Evolutionary conservation across 1,140 invertebrate genomes (phyloP).

Genomic region (Sinonovacula constricta): DNA sequence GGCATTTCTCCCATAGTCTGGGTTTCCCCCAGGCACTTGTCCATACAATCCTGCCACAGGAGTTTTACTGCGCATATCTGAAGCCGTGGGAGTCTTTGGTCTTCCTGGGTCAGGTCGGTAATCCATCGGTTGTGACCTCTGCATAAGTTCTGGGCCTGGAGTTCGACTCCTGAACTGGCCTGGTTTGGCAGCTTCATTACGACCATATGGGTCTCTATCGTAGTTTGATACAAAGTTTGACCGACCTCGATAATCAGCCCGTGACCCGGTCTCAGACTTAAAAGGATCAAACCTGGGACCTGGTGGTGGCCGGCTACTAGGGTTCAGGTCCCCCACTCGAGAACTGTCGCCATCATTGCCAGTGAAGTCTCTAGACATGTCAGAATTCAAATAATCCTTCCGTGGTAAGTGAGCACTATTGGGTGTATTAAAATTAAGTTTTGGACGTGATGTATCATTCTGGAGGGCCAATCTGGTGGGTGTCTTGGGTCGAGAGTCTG

Average conservation of each 20-base stretch:
- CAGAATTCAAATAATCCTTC: conserved; percentile 45
- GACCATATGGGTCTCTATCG: conserved; percentile 57
- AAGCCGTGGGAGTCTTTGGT: conserved; percentile 76
- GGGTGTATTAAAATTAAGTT: conserved; percentile 26
- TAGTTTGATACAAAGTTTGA: conserved; percentile 59
- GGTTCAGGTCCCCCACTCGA: conserved; percentile 54
- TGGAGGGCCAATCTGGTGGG: conserved; percentile 60
- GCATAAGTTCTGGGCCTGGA: conserved; percentile 77
- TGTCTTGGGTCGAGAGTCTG: conserved; percentile 66
- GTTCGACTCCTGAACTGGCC: conserved; percentile 76
- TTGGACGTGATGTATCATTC: conserved; percentile 13
- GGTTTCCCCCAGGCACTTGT: conserved; percentile 51
- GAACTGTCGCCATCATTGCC: conserved; percentile 61
- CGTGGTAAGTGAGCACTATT: conserved; percentile 58
- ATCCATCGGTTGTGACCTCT: conserved; percentile 58
- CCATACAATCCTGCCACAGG: conserved; percentile 55
- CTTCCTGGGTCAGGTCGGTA: conserved; percentile 63
- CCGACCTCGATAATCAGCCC: conserved; percentile 44
- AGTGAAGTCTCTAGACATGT: conserved; percentile 49
- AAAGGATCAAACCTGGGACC: conserved; percentile 67
- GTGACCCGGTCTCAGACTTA: conserved; percentile 19
- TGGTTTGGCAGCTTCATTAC: conserved; percentile 62
- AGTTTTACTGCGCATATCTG: conserved; percentile 74
- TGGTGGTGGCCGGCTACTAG: conserved; percentile 62
- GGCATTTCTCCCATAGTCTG: conserved; percentile 54